A percentile compares a stretch with the other conserved stretches of the same genome.
phyloP scores from a whole-genome alignment of 2,113 vertebrate species.

The Hyperopisus bebe region DNA sequence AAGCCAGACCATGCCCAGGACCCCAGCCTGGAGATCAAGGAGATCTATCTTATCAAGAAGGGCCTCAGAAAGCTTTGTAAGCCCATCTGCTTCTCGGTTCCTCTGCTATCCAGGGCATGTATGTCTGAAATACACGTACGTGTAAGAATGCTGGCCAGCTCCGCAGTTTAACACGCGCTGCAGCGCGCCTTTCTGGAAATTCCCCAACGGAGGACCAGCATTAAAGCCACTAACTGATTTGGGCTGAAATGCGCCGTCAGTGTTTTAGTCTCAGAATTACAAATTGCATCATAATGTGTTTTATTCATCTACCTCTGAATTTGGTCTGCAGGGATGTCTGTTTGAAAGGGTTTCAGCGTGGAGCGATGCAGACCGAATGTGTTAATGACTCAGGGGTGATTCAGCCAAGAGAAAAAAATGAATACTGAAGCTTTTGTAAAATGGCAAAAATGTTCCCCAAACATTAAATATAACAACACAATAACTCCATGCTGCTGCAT shows the following conservation, averaged over 20 bases:
- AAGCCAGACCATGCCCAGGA: not conserved
- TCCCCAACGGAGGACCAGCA: not conserved
- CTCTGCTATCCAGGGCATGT: not conserved
- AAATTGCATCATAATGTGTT: not conserved
- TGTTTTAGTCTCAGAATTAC: not conserved
- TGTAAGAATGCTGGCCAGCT: not conserved
- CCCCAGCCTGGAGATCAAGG: not conserved
- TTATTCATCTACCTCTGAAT: not conserved
- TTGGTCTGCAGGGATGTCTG: not conserved
- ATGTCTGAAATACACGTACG: not conserved
- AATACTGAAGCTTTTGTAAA: not conserved
- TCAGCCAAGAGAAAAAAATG: not conserved
- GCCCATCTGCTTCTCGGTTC: not conserved
- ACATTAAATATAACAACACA: not conserved
- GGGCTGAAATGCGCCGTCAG: not conserved
- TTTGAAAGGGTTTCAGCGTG: not conserved
- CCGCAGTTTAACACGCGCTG: not conserved
- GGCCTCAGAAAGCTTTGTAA: not conserved
- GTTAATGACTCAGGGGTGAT: not conserved
- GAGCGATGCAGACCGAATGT: not conserved
- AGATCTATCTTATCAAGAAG: not conserved
- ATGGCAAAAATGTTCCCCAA: not conserved
- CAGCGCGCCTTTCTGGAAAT: not conserved
- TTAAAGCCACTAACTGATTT: not conserved
- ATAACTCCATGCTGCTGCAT: not conserved